Percentiles rank a stretch among this genome's conserved stretches.
These are phyloP conservation scores for Panthera tigris DNA, from an alignment of 2,113 vertebrate genomes.

Conservation along the genomic window DNA sequence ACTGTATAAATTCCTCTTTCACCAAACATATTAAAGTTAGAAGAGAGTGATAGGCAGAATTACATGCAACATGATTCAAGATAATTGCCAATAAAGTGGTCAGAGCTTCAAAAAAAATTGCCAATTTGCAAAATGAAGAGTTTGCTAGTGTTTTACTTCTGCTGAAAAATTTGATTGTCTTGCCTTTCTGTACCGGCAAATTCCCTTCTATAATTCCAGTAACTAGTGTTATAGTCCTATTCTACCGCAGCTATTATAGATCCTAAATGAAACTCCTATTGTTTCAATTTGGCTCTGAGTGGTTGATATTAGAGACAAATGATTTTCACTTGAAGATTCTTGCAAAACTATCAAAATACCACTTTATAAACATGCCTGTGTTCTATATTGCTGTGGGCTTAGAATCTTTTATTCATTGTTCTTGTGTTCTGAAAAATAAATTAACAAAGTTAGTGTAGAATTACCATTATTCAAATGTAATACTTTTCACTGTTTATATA, in stretches of 20 bases:
- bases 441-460: neutral
- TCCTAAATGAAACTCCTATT: constrained; percentile 47
- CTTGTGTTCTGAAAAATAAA: neutral
- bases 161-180: constrained; percentile 18
- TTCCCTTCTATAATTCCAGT: neutral
- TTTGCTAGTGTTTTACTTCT: constrained; percentile 28
- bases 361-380: neutral
- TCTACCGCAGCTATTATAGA: neutral
- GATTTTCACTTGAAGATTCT: constrained; percentile 30
- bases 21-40: constrained; percentile 31
- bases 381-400: neutral
- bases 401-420: constrained; percentile 6
- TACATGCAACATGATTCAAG: constrained; percentile 33
- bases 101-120: constrained; percentile 10
- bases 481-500: neutral
- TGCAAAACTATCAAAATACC: constrained; percentile 50
- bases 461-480: neutral
- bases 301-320: constrained; percentile 44
- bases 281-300: constrained; percentile 46
- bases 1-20: neutral
- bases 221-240: neutral
- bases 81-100: constrained; percentile 53
- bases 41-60: neutral
- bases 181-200: neutral
- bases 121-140: constrained; percentile 42